Evolutionary conservation across 2,797 vertebrate species (phyloP).

Genomic region (Champsocephalus esox): DNA sequence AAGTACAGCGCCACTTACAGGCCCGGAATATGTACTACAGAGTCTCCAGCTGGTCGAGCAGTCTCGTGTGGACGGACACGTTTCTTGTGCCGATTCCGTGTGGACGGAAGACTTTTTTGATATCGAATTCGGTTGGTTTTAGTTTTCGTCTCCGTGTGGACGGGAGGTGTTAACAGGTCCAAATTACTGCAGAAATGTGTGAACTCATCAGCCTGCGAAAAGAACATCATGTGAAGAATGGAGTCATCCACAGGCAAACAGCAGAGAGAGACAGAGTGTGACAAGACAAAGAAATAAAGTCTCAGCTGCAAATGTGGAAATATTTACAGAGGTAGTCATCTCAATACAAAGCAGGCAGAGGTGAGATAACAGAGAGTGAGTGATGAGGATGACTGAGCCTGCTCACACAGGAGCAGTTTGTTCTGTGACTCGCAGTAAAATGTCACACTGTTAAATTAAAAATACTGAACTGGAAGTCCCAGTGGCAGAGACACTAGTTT

Average conservation of each 20-base stretch:
- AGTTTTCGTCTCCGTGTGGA: too few relatives aligned
- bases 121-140: too few relatives aligned
- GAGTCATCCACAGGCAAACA: constrained; percentile 6
- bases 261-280: neutral
- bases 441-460: constrained; percentile 57
- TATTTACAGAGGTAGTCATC: constrained; percentile 34
- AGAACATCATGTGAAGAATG: constrained; percentile 8
- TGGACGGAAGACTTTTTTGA: too few relatives aligned
- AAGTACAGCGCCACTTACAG: too few relatives aligned
- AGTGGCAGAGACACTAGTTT: constrained; percentile 20
- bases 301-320: constrained; percentile 25
- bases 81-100: too few relatives aligned
- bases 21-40: too few relatives aligned
- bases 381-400: constrained; percentile 17
- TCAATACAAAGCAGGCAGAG: constrained; percentile 21
- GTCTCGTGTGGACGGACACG: too few relatives aligned
- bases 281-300: constrained; percentile 4
- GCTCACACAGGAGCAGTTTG: constrained; percentile 51
- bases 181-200: constrained; percentile 11
- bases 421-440: constrained; percentile 38
- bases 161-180: neutral
- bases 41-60: too few relatives aligned
- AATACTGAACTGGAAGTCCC: constrained; percentile 63
- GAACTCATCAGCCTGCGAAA: constrained; percentile 27
- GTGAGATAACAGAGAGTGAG: constrained; percentile 23